Conservation (phyloP, 2,113 vertebrate species). For the Cyanoramphus novaezelandiae region DNA sequence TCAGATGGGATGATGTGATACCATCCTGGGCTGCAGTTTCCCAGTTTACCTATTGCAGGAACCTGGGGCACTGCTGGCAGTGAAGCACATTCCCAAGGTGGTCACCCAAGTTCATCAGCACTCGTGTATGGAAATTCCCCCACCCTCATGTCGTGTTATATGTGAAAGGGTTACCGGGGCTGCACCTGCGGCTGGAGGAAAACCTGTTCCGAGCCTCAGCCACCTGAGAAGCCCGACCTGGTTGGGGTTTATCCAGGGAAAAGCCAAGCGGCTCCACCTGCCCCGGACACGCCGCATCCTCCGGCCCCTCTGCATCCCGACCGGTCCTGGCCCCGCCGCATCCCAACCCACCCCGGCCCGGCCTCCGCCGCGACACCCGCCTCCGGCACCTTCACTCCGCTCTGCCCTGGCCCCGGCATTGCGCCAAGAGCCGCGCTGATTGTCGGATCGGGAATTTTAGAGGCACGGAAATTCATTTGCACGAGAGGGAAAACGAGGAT, state of each 20-base stretch:
- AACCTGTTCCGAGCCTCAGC: background rate
- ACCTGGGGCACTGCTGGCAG: background rate
- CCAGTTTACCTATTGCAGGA: background rate
- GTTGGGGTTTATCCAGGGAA: background rate
- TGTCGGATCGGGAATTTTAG: background rate
- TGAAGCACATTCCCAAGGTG: background rate
- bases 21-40: background rate
- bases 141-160: background rate
- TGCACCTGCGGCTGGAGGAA: background rate
- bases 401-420: background rate
- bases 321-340: background rate
- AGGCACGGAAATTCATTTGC: background rate
- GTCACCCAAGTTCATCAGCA: rapidly evolving
- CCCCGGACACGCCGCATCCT: background rate
- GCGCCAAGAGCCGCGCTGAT: background rate
- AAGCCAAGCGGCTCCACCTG: background rate
- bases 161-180: background rate
- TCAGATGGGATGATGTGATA: background rate
- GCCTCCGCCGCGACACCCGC: background rate
- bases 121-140: background rate
- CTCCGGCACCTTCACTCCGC: background rate
- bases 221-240: background rate
- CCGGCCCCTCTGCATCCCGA: background rate
- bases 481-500: background rate
- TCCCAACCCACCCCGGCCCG: no score